Conservation (phyloP, 2,113 vertebrate species). For the Eolophus roseicapilla region DNA sequence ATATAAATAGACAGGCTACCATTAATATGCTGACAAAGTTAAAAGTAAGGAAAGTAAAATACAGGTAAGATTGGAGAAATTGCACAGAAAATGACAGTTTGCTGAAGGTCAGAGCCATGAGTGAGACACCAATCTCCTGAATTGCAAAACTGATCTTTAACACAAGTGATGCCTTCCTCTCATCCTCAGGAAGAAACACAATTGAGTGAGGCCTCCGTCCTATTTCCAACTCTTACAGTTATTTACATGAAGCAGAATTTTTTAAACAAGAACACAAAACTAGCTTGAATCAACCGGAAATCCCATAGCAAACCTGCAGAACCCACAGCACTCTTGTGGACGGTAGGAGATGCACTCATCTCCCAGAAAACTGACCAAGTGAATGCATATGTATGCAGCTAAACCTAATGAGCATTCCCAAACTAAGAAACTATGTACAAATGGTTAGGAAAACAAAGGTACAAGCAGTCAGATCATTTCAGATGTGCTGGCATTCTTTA, state of each 20-base stretch:
- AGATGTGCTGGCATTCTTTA: neutral
- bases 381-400: too few species aligned
- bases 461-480: neutral
- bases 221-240: neutral
- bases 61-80: neutral
- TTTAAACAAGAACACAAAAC: neutral
- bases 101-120: neutral
- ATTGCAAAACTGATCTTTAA: neutral
- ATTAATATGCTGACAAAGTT: neutral
- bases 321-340: rapidly evolving
- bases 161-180: neutral
- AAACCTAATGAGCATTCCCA: neutral
- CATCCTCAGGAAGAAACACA: neutral
- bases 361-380: neutral
- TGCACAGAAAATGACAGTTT: neutral
- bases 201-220: neutral
- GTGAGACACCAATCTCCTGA: neutral
- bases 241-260: neutral
- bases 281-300: neutral
- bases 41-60: neutral
- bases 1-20: neutral
- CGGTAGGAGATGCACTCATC: neutral
- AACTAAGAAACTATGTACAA: neutral
- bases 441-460: neutral
- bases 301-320: neutral